Evolutionary conservation across 2,113 vertebrate genomes (phyloP).

Genomic region (Agapornis roseicollis): DNA sequence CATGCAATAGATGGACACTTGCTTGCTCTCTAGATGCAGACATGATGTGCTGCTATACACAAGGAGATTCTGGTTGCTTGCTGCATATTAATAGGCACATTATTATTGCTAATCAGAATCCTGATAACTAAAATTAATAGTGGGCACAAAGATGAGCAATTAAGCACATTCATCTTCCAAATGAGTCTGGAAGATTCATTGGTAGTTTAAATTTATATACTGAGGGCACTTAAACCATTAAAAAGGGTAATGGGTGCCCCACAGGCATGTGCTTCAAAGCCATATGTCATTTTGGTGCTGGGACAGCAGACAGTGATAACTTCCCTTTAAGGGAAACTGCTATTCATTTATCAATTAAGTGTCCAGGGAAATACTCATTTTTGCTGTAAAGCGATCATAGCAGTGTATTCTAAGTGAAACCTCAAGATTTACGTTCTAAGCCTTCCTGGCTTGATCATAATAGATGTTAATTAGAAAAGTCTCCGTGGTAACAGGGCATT

Average conservation of each 20-base stretch:
- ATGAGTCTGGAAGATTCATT: conserved; percentile 62
- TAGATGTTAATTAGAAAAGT: conserved; percentile 47
- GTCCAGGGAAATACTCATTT: conserved; percentile 5
- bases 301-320: conserved; percentile 50
- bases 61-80: background rate
- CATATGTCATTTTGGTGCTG: conserved; percentile 51
- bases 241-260: conserved; percentile 54
- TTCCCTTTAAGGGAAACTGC: conserved; percentile 43
- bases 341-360: conserved; percentile 47
- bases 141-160: conserved; percentile 57
- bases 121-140: conserved; percentile 68
- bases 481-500: background rate
- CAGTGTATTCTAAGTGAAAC: conserved; percentile 8
- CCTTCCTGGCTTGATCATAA: background rate
- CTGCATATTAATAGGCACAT: background rate
- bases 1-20: background rate
- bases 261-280: conserved; percentile 39
- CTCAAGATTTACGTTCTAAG: conserved; percentile 3
- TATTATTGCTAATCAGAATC: conserved; percentile 57
- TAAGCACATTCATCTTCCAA: conserved; percentile 70
- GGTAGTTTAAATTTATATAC: conserved; percentile 66
- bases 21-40: background rate
- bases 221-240: conserved; percentile 51
- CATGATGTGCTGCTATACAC: background rate
- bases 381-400: conserved; percentile 10